Evolutionary conservation across 2,888 invertebrate genomes (phyloP).

Genomic region (Tetramorium bicarinatum): DNA sequence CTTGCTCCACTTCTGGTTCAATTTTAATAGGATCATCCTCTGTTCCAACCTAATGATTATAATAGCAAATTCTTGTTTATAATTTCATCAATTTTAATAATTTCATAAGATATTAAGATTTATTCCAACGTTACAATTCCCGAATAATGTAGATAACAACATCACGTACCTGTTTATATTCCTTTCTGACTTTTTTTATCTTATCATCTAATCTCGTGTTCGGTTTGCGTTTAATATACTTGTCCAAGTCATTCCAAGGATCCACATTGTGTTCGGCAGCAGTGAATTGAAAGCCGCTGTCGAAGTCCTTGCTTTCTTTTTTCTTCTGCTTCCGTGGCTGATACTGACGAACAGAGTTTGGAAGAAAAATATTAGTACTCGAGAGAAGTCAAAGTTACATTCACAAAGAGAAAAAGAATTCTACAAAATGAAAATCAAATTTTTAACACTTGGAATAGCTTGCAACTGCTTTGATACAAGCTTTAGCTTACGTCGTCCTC

Average conservation of each 20-base stretch:
- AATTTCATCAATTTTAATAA: background rate
- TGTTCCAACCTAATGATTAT: constrained; percentile 51
- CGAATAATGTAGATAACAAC: constrained; percentile 4
- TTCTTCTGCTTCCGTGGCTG: constrained; percentile 94
- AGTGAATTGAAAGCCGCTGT: constrained; percentile 93
- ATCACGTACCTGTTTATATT: constrained; percentile 86
- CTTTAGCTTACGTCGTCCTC: constrained; percentile 91
- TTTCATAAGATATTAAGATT: constrained; percentile 9
- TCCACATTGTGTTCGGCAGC: constrained; percentile 93
- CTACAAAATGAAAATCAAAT: background rate
- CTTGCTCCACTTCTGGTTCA: constrained; percentile 87
- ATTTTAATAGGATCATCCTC: constrained; percentile 91
- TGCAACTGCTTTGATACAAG: background rate
- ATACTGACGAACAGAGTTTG: constrained; percentile 88
- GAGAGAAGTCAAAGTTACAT: background rate
- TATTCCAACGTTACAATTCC: constrained; percentile 10
- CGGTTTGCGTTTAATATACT: constrained; percentile 93
- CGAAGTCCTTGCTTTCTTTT: constrained; percentile 91
- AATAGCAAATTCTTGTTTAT: constrained; percentile 6
- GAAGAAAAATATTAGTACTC: background rate
- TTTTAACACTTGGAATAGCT: background rate
- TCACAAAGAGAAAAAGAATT: background rate
- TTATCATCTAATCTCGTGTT: constrained; percentile 95
- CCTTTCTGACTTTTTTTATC: constrained; percentile 89
- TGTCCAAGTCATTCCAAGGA: constrained; percentile 93